phyloP scores from a whole-genome alignment of 1,140 invertebrate species.

The Plutomurus gul region DNA sequence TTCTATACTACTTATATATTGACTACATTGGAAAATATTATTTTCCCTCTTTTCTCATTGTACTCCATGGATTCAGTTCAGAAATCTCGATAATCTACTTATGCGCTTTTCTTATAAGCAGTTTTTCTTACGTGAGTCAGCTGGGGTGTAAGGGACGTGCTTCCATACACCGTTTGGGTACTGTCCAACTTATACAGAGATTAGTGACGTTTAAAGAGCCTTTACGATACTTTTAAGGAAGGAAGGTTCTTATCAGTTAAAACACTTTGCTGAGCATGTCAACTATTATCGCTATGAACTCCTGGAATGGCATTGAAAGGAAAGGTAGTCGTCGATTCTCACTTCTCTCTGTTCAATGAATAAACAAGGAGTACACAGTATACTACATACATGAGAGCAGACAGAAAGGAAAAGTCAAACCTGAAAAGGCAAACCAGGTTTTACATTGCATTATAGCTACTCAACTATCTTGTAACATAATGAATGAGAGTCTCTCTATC shows the following conservation, averaged over 20 bases:
- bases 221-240: too few relatives aligned
- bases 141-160: background rate
- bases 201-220: too few relatives aligned
- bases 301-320: slow-evolving; percentile 2
- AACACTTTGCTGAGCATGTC: background rate
- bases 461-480: background rate
- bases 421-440: slow-evolving; percentile 3
- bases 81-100: background rate
- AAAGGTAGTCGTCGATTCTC: background rate
- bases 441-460: background rate
- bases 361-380: slow-evolving; percentile 7
- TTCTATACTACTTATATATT: too few relatives aligned
- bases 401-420: slow-evolving; percentile 24
- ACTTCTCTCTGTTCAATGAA: background rate
- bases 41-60: slow-evolving; percentile 15
- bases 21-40: slow-evolving; percentile 1
- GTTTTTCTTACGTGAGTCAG: background rate
- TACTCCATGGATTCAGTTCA: background rate
- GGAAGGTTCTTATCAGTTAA: background rate
- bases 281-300: background rate
- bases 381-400: too few relatives aligned
- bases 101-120: too few relatives aligned
- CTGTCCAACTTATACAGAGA: too few relatives aligned
- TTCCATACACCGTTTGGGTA: too few relatives aligned
- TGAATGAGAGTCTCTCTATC: slow-evolving; percentile 3